Evolutionary conservation across 2,888 invertebrate species (phyloP), one percentile per base, ranked within the genome.

Genomic region (Epsilonema sp.): DNA sequence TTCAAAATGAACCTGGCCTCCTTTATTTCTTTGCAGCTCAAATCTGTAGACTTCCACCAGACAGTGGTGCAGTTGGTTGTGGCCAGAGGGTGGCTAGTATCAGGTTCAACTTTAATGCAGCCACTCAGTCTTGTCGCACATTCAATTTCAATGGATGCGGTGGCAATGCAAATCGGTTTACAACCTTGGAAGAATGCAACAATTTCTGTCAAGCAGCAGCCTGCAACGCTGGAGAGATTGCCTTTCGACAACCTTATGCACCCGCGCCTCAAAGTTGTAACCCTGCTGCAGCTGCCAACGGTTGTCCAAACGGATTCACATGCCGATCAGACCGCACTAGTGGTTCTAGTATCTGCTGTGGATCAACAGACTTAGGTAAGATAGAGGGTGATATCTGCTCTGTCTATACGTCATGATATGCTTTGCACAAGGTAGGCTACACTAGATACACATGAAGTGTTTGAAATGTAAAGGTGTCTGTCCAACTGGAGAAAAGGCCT

Each of bases 61-160:
- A n/a, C n/a, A n/a, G n/a, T n/a, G n/a, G n/a, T n/a, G n/a, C n/a
- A n/a, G n/a, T n/a, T n/a, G n/a, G n/a, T n/a, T n/a, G n/a, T 42
- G 58, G 58, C 42, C 53, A 55, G 3, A 60, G 56, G 42, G 53
- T 53, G 19, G 54, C 56, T 1, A 48, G 58, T 1, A 47, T 51
- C 11, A 38, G 56, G 23, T 59, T 40, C 42, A 55, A 55, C 42
- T 57, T 55, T 47, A 57, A 56, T 42, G 52, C 51, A n/a, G n/a
- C n/a, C n/a, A n/a, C n/a, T n/a, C n/a, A n/a, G n/a, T n/a, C n/a
- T n/a, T n/a, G n/a, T n/a, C n/a, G n/a, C n/a, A n/a, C n/a, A n/a
- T n/a, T n/a, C n/a, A n/a, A n/a, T n/a, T n/a, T n/a, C n/a, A n/a
- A 51, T 58, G 59, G 60, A 20, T 60, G 59, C 40, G 55, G 57